Percentiles rank a stretch among this genome's conserved stretches.
Conservation (phyloP, 2,888 invertebrate genomes). For the Boloria euphrosyne region DNA sequence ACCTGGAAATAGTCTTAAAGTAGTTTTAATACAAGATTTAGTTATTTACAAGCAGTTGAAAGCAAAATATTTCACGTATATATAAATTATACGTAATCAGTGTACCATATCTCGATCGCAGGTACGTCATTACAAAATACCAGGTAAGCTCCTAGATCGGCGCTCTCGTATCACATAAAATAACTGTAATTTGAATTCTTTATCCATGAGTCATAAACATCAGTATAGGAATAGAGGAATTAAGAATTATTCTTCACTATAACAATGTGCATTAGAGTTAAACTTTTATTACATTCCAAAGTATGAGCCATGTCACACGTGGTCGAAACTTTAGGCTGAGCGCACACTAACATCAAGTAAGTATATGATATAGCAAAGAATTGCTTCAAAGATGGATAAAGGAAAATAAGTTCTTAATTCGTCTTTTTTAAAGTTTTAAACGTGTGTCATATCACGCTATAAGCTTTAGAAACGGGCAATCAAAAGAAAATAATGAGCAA, state of each 20-base stretch:
- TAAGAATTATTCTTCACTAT: conserved; percentile 27
- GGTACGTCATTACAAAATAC: conserved; percentile 15
- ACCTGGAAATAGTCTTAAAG: too few relatives aligned
- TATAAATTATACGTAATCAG: conserved; percentile 3
- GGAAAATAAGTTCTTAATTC: too few relatives aligned
- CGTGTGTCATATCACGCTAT: too few relatives aligned
- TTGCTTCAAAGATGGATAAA: too few relatives aligned
- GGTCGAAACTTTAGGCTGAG: conserved; percentile 43
- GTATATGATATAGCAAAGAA: too few relatives aligned
- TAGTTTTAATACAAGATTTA: neutral
- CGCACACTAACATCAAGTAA: conserved; percentile 7
- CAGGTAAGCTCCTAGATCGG: conserved; percentile 13
- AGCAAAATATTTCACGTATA: neutral
- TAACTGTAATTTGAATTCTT: conserved; percentile 30
- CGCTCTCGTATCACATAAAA: conserved; percentile 10
- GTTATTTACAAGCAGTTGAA: neutral
- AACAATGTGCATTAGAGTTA: conserved; percentile 43
- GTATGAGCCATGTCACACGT: conserved; percentile 63
- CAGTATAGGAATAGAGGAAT: conserved; percentile 30
- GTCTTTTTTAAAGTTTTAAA: too few relatives aligned
- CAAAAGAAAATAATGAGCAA: too few relatives aligned
- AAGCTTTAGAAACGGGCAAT: too few relatives aligned
- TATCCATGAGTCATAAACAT: conserved; percentile 31
- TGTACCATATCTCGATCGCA: conserved; percentile 5
- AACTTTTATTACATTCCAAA: conserved; percentile 56